These are phyloP conservation scores for Poeciliopsis prolifica DNA, from an alignment of 2,113 vertebrate genomes.

Conservation along the genomic window DNA sequence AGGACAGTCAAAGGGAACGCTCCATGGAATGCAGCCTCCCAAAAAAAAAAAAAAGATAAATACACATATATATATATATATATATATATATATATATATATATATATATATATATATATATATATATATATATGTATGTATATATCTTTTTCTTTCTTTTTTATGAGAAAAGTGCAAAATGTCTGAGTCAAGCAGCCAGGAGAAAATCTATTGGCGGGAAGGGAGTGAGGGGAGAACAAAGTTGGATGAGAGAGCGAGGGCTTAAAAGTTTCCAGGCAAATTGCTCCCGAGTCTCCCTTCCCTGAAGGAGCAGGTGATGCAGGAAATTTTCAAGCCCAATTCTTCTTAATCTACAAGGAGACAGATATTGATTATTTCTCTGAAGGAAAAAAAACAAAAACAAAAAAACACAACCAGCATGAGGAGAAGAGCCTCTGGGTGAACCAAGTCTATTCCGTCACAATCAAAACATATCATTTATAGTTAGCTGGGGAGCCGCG, in stretches of 20 bases:
- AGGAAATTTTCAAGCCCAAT: conserved; percentile 42
- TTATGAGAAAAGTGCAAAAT: conserved; percentile 24
- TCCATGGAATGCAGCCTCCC: conserved; percentile 9
- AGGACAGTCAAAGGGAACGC: conserved; percentile 36
- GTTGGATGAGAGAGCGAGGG: conserved; percentile 28
- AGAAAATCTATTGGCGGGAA: conserved; percentile 21
- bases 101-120: too few species aligned
- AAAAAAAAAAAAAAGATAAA: background rate
- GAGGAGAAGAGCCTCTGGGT: conserved; percentile 19
- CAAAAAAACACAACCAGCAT: conserved; percentile 36
- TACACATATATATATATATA: too few species aligned
- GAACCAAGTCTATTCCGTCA: conserved; percentile 41
- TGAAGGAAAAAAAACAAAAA: background rate
- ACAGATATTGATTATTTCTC: conserved; percentile 53
- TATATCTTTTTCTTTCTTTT: too few species aligned
- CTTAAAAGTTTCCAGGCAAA: conserved; percentile 42
- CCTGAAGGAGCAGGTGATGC: conserved; percentile 8
- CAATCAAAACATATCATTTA: conserved; percentile 56
- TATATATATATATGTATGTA: too few species aligned
- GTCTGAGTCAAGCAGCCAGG: conserved; percentile 17
- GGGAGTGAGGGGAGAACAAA: conserved; percentile 6
- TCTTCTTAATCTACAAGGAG: conserved; percentile 57
- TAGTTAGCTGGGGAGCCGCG: conserved; percentile 21
- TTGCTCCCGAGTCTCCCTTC: conserved; percentile 4
- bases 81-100: too few species aligned